Percentiles rank a stretch among this genome's conserved stretches.
phyloP scores from a whole-genome alignment of 2,113 vertebrate species.

The Cebidichthys violaceus region DNA sequence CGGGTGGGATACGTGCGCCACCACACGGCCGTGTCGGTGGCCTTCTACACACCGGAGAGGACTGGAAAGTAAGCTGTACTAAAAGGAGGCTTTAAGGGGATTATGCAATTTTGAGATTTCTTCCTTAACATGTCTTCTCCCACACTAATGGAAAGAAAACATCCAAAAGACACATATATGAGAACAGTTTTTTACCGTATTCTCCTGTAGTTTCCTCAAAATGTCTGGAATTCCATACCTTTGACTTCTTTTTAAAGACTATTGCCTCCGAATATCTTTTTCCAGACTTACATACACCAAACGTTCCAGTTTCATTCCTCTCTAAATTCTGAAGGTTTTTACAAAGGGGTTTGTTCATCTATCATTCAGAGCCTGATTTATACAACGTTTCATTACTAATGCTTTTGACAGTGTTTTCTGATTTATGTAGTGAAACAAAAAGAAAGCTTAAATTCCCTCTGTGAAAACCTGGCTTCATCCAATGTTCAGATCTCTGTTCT shows the following conservation, averaged over 20 bases:
- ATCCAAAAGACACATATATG: neutral
- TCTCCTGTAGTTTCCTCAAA: neutral
- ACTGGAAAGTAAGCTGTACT: slow-evolving; percentile 87
- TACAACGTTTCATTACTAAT: neutral
- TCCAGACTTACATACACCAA: neutral
- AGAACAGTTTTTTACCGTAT: neutral
- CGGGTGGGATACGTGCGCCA: slow-evolving; percentile 91
- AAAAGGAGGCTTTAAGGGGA: neutral
- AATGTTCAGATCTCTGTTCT: no score
- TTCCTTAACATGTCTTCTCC: neutral
- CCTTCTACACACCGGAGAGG: slow-evolving; percentile 94
- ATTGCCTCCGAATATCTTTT: neutral
- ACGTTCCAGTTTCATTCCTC: neutral
- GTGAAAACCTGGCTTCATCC: no score
- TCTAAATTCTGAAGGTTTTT: neutral
- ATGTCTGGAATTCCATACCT: neutral
- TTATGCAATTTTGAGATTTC: no score
- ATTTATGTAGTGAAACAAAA: neutral
- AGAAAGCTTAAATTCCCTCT: neutral
- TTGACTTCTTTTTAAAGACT: neutral
- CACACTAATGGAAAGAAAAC: neutral
- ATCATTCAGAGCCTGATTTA: neutral
- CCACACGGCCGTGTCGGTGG: slow-evolving; percentile 83
- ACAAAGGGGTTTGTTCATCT: neutral
- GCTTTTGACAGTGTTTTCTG: no score